A percentile compares a stretch with the other conserved stretches of the same genome.
Conservation (phyloP, 2,888 invertebrate species). For the Stenoptilia bipunctidactyla region DNA sequence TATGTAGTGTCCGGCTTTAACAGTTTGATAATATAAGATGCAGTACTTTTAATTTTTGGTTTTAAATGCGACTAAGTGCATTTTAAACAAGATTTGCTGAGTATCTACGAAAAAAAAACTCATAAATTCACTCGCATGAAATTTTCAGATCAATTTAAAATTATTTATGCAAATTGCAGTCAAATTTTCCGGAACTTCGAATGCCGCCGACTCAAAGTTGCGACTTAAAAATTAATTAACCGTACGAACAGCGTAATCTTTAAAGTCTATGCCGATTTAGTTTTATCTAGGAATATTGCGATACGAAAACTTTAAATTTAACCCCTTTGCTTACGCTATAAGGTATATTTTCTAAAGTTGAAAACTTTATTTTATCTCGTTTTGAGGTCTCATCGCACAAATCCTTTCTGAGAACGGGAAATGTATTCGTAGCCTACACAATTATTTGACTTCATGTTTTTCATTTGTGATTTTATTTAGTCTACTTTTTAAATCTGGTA, state of each 20-base stretch:
- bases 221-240: conserved; percentile 72
- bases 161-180: conserved; percentile 41
- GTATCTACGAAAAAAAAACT: not conserved
- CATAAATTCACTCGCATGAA: not conserved
- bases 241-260: conserved; percentile 67
- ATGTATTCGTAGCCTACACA: not conserved
- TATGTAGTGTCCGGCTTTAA: conserved; percentile 20
- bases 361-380: conserved; percentile 9
- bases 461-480: no score
- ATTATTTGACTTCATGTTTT: not conserved
- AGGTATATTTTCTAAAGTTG: conserved; percentile 30
- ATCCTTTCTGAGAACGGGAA: not conserved
- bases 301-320: conserved; percentile 29
- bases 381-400: conserved; percentile 9
- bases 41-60: not conserved
- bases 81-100: not conserved
- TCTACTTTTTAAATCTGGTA: no score
- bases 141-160: conserved; percentile 1
- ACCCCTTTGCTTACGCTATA: conserved; percentile 9
- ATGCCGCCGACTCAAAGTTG: conserved; percentile 41
- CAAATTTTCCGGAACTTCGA: conserved; percentile 51
- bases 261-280: conserved; percentile 48
- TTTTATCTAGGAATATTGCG: conserved; percentile 35
- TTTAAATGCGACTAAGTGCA: not conserved
- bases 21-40: not conserved